Base-by-base conservation (phyloP, 2,888 invertebrate genomes). In the Sarcophaga subvicina region DNA sequence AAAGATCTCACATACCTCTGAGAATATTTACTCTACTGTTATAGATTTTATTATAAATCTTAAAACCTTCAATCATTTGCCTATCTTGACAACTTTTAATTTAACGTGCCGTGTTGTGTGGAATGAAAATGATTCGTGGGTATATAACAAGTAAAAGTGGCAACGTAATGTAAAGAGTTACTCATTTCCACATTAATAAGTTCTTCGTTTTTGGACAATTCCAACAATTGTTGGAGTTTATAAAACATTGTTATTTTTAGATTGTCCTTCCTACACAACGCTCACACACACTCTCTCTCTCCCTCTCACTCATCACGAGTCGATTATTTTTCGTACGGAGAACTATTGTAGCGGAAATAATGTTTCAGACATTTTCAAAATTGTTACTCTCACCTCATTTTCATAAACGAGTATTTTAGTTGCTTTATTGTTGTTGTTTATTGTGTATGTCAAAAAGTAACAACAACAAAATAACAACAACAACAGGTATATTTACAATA, bases 341-440 rank as follows among this genome's bases (percentile, higher is more conserved):
- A 14, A 14, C 20, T 45, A 54, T 72, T 80, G 70, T 54, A 67
- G 77, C 78, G 81, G 84, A 87, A 79, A 79, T 71, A 80, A 71
- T 75, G 71, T 70, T 84, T 37, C 76, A 76, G 81, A 81, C 75
- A 87, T 81, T 84, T 84, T 78, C 60, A 67, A 84, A 79, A 84
- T 84, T 81, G 66, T 70, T 75, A 79, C 75, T 84, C 78, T 84
- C 81, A 84, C 75, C 62, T 81, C 49, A 76, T 84, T 76, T 80
- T 76, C 25, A 47, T 63, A 49, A 47, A 4, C 1, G 8, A 63
- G 8, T 27, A 27, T 37, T 20, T 22, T 22, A 20, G 22, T 59
- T 71, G 54, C 11, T 59, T 22, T 22, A 17, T 67, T 66, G 45
- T 45, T 66, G 66, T n/a, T 37, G 25, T 27, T 76, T 64, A 5